These are phyloP conservation scores for Ivindomyrus marchei DNA, from an alignment of 2,113 vertebrate genomes.

Conservation along the genomic window DNA sequence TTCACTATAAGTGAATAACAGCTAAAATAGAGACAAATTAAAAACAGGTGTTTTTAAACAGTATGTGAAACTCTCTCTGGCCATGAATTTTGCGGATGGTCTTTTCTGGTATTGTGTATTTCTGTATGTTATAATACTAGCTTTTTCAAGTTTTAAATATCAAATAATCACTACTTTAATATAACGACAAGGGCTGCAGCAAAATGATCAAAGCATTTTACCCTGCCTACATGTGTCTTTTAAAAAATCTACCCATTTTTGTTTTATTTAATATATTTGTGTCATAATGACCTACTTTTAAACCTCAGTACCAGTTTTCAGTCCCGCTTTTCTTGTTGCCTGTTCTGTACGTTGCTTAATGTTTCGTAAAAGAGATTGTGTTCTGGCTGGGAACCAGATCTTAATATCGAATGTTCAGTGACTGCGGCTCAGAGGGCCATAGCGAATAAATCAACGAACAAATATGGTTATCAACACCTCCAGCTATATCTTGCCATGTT, in stretches of 20 bases:
- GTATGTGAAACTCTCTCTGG: background rate
- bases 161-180: background rate
- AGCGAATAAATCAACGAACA: background rate
- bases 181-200: background rate
- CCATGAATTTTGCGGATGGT: background rate
- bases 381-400: background rate
- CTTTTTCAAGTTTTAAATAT: background rate
- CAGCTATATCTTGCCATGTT: background rate
- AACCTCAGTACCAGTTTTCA: background rate
- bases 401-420: background rate
- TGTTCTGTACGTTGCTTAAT: background rate
- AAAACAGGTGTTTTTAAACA: background rate
- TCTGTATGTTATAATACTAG: background rate
- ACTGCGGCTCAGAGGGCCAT: background rate
- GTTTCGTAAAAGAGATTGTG: background rate
- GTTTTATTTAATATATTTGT: background rate
- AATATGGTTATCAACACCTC: conserved; percentile 1
- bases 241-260: background rate
- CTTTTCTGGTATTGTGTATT: background rate
- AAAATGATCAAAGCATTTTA: background rate
- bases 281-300: background rate
- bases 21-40: background rate
- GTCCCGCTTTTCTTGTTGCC: background rate
- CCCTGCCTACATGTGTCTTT: background rate
- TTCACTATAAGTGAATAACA: background rate